These are phyloP conservation scores for Phenganax subtilis DNA, from an alignment of 92 coral and sea anemone species.

Conservation along the genomic window DNA sequence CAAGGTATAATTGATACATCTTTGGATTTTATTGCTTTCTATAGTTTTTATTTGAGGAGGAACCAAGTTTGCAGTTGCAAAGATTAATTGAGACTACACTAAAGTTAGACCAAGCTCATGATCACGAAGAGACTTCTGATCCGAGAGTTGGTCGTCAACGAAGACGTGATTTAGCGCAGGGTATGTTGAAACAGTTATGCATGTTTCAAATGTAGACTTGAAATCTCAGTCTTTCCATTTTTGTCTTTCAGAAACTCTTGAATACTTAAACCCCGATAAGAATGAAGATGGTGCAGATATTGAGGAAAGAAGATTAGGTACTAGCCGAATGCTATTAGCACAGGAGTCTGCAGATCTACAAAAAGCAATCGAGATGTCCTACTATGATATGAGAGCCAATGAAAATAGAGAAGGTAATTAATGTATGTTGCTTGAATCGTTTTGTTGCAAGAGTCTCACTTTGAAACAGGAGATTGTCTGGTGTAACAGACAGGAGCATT, in stretches of 20 bases:
- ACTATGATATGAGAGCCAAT: conserved; percentile 20
- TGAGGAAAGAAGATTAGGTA: conserved; percentile 25
- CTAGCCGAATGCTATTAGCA: conserved; percentile 29
- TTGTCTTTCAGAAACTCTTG: conserved; percentile 25
- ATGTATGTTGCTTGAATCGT: background rate
- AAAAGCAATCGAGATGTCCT: conserved; percentile 84
- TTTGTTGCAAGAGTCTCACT: background rate
- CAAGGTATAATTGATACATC: background rate
- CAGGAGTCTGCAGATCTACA: conserved; percentile 72
- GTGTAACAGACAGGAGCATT: background rate
- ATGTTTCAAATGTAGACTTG: background rate
- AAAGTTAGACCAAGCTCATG: conserved; percentile 16
- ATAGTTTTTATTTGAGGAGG: conserved; percentile 37
- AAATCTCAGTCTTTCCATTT: background rate
- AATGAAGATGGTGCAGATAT: conserved; percentile 16
- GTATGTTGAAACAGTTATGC: background rate
- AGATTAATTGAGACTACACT: conserved; percentile 34
- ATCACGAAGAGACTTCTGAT: background rate
- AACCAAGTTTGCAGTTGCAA: conserved; percentile 28
- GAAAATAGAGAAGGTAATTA: background rate
- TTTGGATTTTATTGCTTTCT: background rate
- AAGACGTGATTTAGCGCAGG: conserved; percentile 1
- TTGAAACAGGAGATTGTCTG: background rate
- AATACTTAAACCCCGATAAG: conserved; percentile 17
- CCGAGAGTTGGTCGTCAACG: conserved; percentile 20